Base-by-base conservation (phyloP, 2,113 vertebrate genomes). In the Oryzias celebensis region DNA sequence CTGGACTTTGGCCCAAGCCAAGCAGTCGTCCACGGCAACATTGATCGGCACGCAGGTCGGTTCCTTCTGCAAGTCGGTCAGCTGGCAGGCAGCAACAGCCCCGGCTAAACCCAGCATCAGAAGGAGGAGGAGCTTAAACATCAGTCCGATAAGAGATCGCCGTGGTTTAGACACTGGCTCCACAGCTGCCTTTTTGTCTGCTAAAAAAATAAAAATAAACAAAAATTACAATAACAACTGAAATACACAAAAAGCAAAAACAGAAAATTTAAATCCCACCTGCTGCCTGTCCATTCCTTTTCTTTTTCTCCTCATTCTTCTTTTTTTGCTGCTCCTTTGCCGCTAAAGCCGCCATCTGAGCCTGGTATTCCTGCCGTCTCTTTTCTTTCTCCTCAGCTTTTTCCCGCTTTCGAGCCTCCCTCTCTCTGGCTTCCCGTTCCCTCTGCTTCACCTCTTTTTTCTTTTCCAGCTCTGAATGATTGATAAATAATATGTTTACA, bases 361-460 rank as follows among this genome's bases (percentile, higher is more conserved):
- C 94, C 3, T 96, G 94, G 0, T 98, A 98, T 66, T 98, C 96
- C 67, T 93, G 91, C 71, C 95, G 92, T 51, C 95, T 94, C 71
- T 90, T 94, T 73, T 98, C 96, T 84, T 99, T 99, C 69, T 97
- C 96, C 61, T 97, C 95, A 0, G 96, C 96, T 84, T 98, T 99
- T 87, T 97, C 95, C 71, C 93, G 89, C 78, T 95, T 98, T 44
- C 93, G 91, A 56, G 92, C 64, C 45, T 98, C 96, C 70, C 92
- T 91, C 75, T 98, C 95, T 50, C 91, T 87, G 22, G 94, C 96
- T 75, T 99, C 97, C 71, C 90, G 94, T 17, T 93, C 93, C 58
- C 91, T 90, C 85, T 95, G 95, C 67, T 95, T 94, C 10, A 89
- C 93, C 84, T 98, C 97, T 10, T 84, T 93, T 83, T 95, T 97